Percentiles rank a stretch among this genome's conserved stretches.
Conservation (phyloP, 2,113 vertebrate genomes). For the Prunella fulvescens region DNA sequence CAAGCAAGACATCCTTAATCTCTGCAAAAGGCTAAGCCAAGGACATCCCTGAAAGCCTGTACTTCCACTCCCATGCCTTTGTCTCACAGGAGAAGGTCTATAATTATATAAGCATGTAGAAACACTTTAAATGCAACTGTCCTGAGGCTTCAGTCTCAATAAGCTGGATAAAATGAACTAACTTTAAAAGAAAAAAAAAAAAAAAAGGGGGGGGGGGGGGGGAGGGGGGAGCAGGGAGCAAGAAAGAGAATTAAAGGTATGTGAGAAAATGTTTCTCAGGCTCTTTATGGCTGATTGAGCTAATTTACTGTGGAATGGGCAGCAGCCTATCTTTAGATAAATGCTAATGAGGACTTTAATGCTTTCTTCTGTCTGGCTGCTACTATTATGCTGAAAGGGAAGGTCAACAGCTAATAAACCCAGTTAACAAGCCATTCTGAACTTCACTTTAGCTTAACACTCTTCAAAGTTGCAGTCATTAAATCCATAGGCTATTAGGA, state of each 20-base stretch:
- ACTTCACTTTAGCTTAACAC: constrained; percentile 72
- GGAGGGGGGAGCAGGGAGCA: background rate
- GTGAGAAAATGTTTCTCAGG: constrained; percentile 75
- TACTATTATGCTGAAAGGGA: constrained; percentile 73
- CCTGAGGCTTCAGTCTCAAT: constrained; percentile 7
- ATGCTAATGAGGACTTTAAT: constrained; percentile 75
- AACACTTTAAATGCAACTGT: constrained; percentile 44
- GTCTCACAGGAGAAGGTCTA: constrained; percentile 5
- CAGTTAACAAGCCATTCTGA: constrained; percentile 76
- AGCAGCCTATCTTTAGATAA: constrained; percentile 79
- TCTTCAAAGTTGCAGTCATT: constrained; percentile 74
- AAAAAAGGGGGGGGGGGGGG: too few species aligned
- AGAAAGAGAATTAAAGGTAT: constrained; percentile 50
- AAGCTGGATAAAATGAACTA: constrained; percentile 30
- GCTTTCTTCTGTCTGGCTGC: constrained; percentile 68
- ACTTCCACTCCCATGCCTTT: background rate
- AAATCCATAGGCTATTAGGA: constrained; percentile 71
- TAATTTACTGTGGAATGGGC: constrained; percentile 78
- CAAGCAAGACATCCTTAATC: background rate
- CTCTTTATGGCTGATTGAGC: constrained; percentile 77
- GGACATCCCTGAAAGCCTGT: background rate
- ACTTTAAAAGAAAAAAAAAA: background rate
- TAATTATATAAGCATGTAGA: constrained; percentile 47
- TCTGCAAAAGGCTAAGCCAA: background rate
- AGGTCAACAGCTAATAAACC: constrained; percentile 81